phyloP scores from a whole-genome alignment of 2,113 vertebrate species.

The Rhinopomastus cyanomelas region DNA sequence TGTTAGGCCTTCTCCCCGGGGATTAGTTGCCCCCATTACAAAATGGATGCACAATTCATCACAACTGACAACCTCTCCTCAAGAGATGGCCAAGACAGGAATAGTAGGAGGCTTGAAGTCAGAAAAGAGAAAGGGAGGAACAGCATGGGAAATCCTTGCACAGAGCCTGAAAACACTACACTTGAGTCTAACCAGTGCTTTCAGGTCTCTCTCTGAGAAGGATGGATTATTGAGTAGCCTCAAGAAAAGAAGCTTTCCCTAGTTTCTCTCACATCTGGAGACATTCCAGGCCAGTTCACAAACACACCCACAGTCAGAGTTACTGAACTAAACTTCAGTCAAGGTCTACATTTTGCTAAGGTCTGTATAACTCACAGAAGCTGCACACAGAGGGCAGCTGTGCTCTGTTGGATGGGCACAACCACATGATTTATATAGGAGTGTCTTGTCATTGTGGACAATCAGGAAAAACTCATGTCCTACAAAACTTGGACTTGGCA shows the following conservation, averaged over 20 bases:
- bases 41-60: slow-evolving; percentile 69
- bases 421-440: not conserved
- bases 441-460: not conserved
- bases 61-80: slow-evolving; percentile 60
- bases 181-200: not conserved
- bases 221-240: not conserved
- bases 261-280: not conserved
- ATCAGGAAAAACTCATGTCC: not conserved
- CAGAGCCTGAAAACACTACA: not conserved
- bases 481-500: slow-evolving; percentile 19
- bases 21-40: not conserved
- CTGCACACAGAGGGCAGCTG: not conserved
- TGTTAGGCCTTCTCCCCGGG: slow-evolving; percentile 2
- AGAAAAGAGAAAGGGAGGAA: slow-evolving; percentile 3
- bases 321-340: not conserved
- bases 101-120: slow-evolving; percentile 26
- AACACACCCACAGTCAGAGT: not conserved
- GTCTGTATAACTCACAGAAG: not conserved
- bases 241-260: not conserved
- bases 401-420: not conserved
- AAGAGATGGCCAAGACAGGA: slow-evolving; percentile 32
- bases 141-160: not conserved
- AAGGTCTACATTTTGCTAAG: not conserved
- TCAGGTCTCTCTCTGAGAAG: not conserved
- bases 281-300: not conserved